A percentile compares a stretch with the other conserved stretches of the same genome.
Conservation (phyloP, 2,888 invertebrate genomes). For the Drosophila ezoana region DNA sequence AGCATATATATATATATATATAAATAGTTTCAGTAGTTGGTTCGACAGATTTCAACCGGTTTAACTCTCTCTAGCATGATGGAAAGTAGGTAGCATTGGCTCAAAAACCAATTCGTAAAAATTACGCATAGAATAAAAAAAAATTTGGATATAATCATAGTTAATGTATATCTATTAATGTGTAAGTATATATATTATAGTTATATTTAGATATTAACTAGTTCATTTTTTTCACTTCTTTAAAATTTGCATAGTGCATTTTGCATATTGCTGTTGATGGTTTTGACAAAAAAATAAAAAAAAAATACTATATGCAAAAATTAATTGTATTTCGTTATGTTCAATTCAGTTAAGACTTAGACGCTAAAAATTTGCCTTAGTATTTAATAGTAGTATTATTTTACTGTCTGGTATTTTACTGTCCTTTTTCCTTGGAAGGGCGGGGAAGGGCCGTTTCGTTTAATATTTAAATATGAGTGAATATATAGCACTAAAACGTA, state of each 20-base stretch:
- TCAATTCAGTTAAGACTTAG: slow-evolving; percentile 28
- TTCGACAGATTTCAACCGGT: slow-evolving; percentile 33
- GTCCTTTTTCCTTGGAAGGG: neutral
- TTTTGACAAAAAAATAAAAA: slow-evolving; percentile 11
- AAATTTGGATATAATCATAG: slow-evolving; percentile 4
- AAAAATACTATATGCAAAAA: slow-evolving; percentile 10
- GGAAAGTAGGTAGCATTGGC: slow-evolving; percentile 2
- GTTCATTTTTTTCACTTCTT: neutral
- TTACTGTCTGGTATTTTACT: slow-evolving; percentile 17
- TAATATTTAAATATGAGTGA: slow-evolving; percentile 6
- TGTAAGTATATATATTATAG: slow-evolving; percentile 13
- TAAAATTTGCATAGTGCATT: slow-evolving; percentile 15
- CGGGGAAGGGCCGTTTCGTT: neutral
- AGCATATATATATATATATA: neutral
- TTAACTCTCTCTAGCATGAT: slow-evolving; percentile 40
- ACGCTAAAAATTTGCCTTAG: slow-evolving; percentile 20
- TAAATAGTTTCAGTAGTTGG: slow-evolving; percentile 41
- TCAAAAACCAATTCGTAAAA: slow-evolving; percentile 27
- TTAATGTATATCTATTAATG: slow-evolving; percentile 12
- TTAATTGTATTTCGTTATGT: slow-evolving; percentile 2
- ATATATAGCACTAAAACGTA: neutral
- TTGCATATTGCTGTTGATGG: slow-evolving; percentile 39
- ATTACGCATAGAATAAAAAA: slow-evolving; percentile 34
- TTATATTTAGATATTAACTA: slow-evolving; percentile 23
- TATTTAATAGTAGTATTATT: slow-evolving; percentile 19